These are phyloP conservation scores for Rhopalosiphum nymphaeae DNA, from an alignment of 2,888 invertebrate species.

Conservation along the genomic window DNA sequence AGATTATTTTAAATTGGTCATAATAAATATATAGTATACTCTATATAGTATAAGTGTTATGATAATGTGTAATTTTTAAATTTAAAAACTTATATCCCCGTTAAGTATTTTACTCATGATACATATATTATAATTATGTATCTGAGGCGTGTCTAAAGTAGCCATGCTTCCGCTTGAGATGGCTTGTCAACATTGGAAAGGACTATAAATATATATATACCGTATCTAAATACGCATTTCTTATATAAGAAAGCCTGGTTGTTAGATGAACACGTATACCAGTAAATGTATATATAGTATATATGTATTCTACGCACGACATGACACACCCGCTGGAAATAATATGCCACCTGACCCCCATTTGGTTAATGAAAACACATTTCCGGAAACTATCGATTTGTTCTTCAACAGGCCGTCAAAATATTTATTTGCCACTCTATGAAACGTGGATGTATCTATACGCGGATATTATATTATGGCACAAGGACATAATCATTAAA, in stretches of 20 bases:
- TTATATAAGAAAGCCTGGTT: neutral
- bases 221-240: neutral
- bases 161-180: neutral
- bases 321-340: constrained; percentile 44
- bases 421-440: constrained; percentile 4
- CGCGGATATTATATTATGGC: neutral
- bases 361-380: constrained; percentile 60
- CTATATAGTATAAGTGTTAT: neutral
- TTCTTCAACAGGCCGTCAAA: constrained; percentile 53
- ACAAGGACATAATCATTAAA: constrained; percentile 1
- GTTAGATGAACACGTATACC: neutral
- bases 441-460: neutral
- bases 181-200: neutral
- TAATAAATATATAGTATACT: neutral
- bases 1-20: neutral
- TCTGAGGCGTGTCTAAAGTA: neutral
- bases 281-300: constrained; percentile 20
- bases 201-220: neutral
- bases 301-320: constrained; percentile 34
- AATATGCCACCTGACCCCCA: constrained; percentile 56
- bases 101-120: neutral
- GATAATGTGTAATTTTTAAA: neutral
- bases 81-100: neutral
- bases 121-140: neutral
- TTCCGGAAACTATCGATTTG: constrained; percentile 50